These are phyloP conservation scores for Neotoxoptera formosana DNA, from an alignment of 1,140 invertebrate genomes.

Conservation along the genomic window DNA sequence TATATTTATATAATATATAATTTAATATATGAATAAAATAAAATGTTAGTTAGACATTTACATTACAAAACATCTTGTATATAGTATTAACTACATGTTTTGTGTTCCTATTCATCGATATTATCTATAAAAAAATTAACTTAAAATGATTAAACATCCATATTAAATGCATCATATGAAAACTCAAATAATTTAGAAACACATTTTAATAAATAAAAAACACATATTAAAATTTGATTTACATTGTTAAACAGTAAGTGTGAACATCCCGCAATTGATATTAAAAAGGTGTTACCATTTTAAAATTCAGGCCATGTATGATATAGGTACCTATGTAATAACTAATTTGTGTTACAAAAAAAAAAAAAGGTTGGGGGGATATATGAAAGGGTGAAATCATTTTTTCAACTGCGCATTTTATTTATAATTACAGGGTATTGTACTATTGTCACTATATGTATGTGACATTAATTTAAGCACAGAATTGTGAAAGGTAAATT, in stretches of 20 bases:
- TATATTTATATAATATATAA: neutral
- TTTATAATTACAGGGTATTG: conserved; percentile 47
- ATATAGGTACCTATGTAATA: neutral
- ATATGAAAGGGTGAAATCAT: neutral
- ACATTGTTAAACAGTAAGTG: neutral
- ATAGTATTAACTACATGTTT: too few relatives aligned
- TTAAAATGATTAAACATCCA: too few relatives aligned
- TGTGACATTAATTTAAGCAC: neutral
- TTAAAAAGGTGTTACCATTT: neutral
- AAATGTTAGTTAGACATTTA: too few relatives aligned
- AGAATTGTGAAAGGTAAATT: neutral
- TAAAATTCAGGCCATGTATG: neutral
- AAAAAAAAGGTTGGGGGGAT: conserved; percentile 6
- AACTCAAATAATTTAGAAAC: neutral
- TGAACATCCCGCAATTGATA: neutral
- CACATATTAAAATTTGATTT: neutral
- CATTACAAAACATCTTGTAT: too few relatives aligned
- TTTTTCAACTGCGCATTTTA: neutral
- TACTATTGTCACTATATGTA: neutral
- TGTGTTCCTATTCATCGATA: too few relatives aligned
- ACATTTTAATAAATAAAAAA: neutral
- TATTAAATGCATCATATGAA: neutral
- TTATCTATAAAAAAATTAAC: too few relatives aligned
- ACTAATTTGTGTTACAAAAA: conserved; percentile 9
- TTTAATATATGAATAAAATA: neutral